A percentile compares a stretch with the other conserved stretches of the same genome.
phyloP scores from a whole-genome alignment of 2,797 vertebrate species.

The Melopsittacus undulatus region DNA sequence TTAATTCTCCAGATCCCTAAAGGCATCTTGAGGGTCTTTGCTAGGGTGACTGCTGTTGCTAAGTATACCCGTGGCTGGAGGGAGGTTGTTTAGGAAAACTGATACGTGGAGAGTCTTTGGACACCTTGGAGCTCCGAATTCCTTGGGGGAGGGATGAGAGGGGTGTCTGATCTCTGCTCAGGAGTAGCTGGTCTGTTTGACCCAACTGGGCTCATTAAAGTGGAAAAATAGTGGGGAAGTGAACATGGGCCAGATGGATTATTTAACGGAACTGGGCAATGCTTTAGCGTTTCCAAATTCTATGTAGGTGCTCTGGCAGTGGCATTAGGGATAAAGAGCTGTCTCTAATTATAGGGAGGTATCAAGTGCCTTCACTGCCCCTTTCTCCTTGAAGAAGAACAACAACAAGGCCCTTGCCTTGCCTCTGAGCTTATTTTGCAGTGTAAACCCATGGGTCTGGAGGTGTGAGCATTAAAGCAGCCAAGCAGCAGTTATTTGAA shows the following conservation, averaged over 20 bases:
- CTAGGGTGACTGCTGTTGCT: slow-evolving; percentile 47
- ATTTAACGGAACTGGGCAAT: not conserved
- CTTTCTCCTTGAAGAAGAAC: slow-evolving; percentile 9
- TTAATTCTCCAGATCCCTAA: slow-evolving; percentile 53
- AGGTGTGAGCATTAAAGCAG: not conserved
- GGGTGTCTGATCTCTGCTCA: not conserved
- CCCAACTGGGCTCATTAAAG: slow-evolving; percentile 13
- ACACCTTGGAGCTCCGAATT: not conserved
- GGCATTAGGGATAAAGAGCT: not conserved
- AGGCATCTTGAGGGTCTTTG: slow-evolving; percentile 26
- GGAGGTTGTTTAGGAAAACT: slow-evolving; percentile 28
- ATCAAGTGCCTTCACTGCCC: slow-evolving; percentile 1
- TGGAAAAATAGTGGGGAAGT: not conserved
- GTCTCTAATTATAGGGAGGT: slow-evolving; percentile 33
- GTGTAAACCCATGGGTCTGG: not conserved
- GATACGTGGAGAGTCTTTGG: slow-evolving; percentile 18
- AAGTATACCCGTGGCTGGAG: slow-evolving; percentile 23
- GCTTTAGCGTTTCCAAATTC: not conserved
- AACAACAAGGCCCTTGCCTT: not conserved
- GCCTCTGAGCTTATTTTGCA: not conserved
- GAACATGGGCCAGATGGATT: not conserved
- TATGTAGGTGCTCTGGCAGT: slow-evolving; percentile 12
- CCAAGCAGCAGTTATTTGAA: not conserved
- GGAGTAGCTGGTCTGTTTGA: not conserved
- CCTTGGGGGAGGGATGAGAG: not conserved